Base-by-base conservation (phyloP, 2,797 vertebrate genomes). In the Spea hammondii region DNA sequence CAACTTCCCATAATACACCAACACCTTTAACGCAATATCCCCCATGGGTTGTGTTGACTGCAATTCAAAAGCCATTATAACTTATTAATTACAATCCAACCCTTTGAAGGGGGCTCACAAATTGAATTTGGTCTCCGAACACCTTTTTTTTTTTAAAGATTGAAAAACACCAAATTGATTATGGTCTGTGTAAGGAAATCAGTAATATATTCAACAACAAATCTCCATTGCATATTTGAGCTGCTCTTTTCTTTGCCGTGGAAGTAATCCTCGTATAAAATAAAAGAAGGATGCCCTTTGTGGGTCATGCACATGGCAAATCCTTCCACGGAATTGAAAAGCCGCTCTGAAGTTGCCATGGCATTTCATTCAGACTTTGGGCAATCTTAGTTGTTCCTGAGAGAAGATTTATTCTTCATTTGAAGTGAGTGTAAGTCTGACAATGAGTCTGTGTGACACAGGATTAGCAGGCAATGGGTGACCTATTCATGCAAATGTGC, bases 361-460 rank as follows among this genome's bases (percentile, higher is more conserved):
- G 86, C 86, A 79, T 70, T 54, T 84, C 77, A 13, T 79, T 57
- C 70, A 84, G 84, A 64, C 81, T 71, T 60, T 60, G 57, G 10
- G 11, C 85, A 87, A 88, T 87, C 83, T 72, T 85, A 87, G 84
- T 65, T 83, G 85, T 80, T 87, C 80, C 77, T 60, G 72, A 83
- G 82, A 86, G 87, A 84, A 64, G 83, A 88, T 91, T 32, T 88
- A 85, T 86, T 86, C 82, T 49, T 59, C 70, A 80, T 89, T 87
- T 88, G 83, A 76, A 82, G 73, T 11, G 82, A 83, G 65, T 85
- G 87, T 85, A 87, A 89, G 82, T 66, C 81, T 84, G 84, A 89
- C 85, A 90, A 89, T 84, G 72, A 69, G 78, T 84, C 86, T 88
- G 82, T 87, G 80, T 83, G 82, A 86, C 75, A 65, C 83, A 85